Evolutionary conservation across 2,888 invertebrate species (phyloP).

Genomic region (Sisyra terminalis): DNA sequence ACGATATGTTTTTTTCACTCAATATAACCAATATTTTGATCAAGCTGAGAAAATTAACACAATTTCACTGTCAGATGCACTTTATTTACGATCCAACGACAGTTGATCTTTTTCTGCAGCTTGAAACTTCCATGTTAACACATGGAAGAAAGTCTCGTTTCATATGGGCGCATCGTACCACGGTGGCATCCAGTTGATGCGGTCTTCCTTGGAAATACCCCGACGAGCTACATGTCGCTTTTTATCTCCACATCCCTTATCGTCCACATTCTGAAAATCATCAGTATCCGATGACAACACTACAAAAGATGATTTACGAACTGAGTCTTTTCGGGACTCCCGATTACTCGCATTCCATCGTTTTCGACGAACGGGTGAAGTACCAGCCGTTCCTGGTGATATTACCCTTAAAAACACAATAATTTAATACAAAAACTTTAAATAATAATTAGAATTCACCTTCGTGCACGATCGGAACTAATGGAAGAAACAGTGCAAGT

Average conservation of each 20-base stretch:
- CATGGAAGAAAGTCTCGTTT: constrained; percentile 6
- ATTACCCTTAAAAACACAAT: background rate
- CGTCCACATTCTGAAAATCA: background rate
- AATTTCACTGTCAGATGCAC: no score
- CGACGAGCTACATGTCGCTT: background rate
- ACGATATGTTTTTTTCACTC: no score
- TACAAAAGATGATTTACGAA: constrained; percentile 4
- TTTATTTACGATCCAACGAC: background rate
- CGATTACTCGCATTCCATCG: constrained; percentile 6
- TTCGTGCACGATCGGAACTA: constrained; percentile 7
- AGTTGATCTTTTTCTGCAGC: constrained; percentile 3
- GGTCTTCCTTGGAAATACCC: constrained; percentile 1
- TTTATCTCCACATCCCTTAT: background rate
- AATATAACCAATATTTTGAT: no score
- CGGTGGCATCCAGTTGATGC: constrained; percentile 28
- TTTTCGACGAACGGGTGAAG: constrained; percentile 7
- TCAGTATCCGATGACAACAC: constrained; percentile 2
- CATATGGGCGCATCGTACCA: constrained; percentile 23
- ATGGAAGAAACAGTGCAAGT: constrained; percentile 7
- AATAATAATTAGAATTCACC: no score
- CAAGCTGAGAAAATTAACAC: no score
- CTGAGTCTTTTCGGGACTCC: constrained; percentile 1
- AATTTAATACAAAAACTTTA: no score
- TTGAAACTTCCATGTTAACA: constrained; percentile 4
- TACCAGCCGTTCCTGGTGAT: background rate